phyloP scores from a whole-genome alignment of 2,888 invertebrate species.

The Cepaea hortensis region DNA sequence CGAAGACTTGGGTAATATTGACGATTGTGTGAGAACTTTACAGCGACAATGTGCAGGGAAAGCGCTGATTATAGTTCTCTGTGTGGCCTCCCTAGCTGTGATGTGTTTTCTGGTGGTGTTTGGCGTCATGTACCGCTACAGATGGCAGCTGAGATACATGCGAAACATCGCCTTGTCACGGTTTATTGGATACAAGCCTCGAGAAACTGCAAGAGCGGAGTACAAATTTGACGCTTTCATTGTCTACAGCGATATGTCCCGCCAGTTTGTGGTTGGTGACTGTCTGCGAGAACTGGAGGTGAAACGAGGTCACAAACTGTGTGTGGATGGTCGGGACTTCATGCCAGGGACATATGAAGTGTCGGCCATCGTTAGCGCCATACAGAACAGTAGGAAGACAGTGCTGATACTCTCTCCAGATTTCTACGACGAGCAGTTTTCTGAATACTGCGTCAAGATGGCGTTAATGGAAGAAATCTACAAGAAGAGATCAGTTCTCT shows the following conservation, averaged over 20 bases:
- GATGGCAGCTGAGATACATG: too few species aligned
- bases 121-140: too few species aligned
- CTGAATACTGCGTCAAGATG: slow-evolving; percentile 44
- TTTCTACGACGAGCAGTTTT: slow-evolving; percentile 29
- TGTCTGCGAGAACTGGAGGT: slow-evolving; percentile 28
- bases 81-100: background rate
- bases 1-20: too few species aligned
- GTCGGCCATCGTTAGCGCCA: slow-evolving; percentile 31
- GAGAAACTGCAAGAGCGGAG: background rate
- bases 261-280: slow-evolving; percentile 28
- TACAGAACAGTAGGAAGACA: slow-evolving; percentile 39
- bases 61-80: background rate
- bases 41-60: too few species aligned
- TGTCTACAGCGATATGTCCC: background rate
- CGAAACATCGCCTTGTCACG: too few species aligned
- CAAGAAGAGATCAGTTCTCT: slow-evolving; percentile 21
- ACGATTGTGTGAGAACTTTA: too few species aligned
- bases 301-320: slow-evolving; percentile 24
- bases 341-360: slow-evolving; percentile 35
- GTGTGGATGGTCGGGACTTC: slow-evolving; percentile 36
- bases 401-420: slow-evolving; percentile 34
- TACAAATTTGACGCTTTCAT: slow-evolving; percentile 40
- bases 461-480: slow-evolving; percentile 37
- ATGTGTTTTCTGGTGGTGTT: background rate
- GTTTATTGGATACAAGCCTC: too few species aligned